Evolutionary conservation across 2,797 vertebrate genomes (phyloP), one percentile per base, ranked within the genome.

Genomic region (Ispidina lecontei): DNA sequence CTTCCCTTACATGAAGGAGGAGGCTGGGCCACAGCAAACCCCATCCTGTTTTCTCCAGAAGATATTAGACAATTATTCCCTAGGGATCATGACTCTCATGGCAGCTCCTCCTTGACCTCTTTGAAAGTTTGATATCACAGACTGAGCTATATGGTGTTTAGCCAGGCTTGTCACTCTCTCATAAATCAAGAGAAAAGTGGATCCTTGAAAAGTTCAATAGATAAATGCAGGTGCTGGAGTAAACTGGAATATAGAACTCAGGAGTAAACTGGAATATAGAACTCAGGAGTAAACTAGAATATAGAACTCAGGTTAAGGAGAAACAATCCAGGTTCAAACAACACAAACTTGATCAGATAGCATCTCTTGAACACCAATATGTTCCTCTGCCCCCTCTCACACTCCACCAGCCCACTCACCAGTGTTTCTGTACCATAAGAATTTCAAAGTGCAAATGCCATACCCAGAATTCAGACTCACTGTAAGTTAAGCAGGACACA

Each of bases 131-230:
- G 68, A 68, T 88, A 60, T 56, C 9, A 8, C 13, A 70, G 68
- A 15, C 69, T 76, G 64, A 89, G 33, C 35, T 35, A 41, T 18
- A 33, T 5, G 60, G 49, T 44, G 59, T 87, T 91, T 72, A 76
- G 29, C 82, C 72, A 89, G 65, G 58, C 65, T 84, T 94, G 81
- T 84, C 87, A 76, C 19, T 82, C 17, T n/a, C 59, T 85, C 58
- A 73, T 60, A 76, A 93, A 87, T 90, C 71, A 82, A 73, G 54
- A 79, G 56, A 76, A 77, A 73, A 11, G 17, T 60, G 23, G 17
- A 71, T 56, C 71, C 33, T 79, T 84, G 74, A 87, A 91, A 90
- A 89, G 81, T 87, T 74, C 65, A 70, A 12, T 47, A 87, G 25
- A 26, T 28, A 67, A 63, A 17, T 60, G 17, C 14, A 76, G 52